Evolutionary conservation across 2,888 invertebrate species (phyloP).

Genomic region (Nymphalis c-album): DNA sequence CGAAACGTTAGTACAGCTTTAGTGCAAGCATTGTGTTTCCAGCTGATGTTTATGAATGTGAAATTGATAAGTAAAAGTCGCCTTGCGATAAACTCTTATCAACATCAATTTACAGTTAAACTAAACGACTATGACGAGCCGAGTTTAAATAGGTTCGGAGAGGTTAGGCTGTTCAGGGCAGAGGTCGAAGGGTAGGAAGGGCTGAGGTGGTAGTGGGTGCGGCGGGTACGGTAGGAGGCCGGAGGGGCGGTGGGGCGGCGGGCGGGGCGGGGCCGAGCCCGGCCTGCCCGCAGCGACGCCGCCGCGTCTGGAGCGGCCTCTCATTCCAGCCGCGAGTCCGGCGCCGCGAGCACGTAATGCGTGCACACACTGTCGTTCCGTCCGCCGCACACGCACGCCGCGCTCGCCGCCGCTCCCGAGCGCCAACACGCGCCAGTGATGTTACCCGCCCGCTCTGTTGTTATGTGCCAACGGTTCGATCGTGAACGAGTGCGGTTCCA

Average conservation of each 20-base stretch:
- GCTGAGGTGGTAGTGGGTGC: conserved; percentile 40
- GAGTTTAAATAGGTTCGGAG: not conserved
- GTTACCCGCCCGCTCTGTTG: conserved; percentile 68
- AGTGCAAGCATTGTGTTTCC: conserved; percentile 11
- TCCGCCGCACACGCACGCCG: conserved; percentile 47
- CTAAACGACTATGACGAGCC: not conserved
- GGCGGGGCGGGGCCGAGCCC: conserved; percentile 45
- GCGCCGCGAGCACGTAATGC: conserved; percentile 64
- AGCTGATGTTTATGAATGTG: conserved; percentile 17
- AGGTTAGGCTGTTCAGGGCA: conserved; percentile 12
- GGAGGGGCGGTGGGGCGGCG: conserved; percentile 43
- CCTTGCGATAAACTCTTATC: conserved; percentile 22
- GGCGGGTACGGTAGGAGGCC: conserved; percentile 35
- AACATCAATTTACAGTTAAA: not conserved
- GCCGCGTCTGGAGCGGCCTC: conserved; percentile 44
- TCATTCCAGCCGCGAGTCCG: conserved; percentile 56
- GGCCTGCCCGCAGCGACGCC: conserved; percentile 45
- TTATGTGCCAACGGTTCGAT: conserved; percentile 68
- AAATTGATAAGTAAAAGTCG: conserved; percentile 27
- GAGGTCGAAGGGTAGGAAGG: conserved; percentile 38
- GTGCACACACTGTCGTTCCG: conserved; percentile 43
- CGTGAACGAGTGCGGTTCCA: conserved; percentile 72
- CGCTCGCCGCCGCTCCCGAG: conserved; percentile 53
- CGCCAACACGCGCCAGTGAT: conserved; percentile 69
- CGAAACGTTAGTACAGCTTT: not conserved